Conservation (phyloP, 1,140 invertebrate species). For the Drosophila arawakana region DNA sequence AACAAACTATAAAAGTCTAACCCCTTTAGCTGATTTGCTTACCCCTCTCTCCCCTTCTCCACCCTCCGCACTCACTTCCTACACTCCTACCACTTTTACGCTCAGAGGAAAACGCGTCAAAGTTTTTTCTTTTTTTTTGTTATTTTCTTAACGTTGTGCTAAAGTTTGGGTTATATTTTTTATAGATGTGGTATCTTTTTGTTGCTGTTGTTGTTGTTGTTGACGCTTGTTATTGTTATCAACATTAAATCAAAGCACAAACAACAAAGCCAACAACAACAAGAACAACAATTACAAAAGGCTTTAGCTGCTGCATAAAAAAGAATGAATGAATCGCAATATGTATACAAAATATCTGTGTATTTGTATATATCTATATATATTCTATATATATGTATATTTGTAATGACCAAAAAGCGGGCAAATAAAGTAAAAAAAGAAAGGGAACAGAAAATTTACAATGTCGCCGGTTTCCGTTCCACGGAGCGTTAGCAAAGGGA, state of each 20-base stretch:
- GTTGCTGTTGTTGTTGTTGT: slow-evolving; percentile 34
- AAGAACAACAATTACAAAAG: slow-evolving; percentile 79
- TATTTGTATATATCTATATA: neutral
- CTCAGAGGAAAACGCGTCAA: slow-evolving; percentile 60
- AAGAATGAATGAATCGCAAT: slow-evolving; percentile 44
- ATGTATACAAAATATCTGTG: slow-evolving; percentile 12
- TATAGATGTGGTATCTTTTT: slow-evolving; percentile 32
- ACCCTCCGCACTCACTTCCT: neutral
- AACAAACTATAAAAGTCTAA: slow-evolving; percentile 81
- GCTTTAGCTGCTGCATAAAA: slow-evolving; percentile 51
- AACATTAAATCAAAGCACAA: slow-evolving; percentile 83
- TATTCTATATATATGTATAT: slow-evolving; percentile 19
- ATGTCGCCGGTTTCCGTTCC: slow-evolving; percentile 79
- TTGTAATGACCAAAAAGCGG: slow-evolving; percentile 47
- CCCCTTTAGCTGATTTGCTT: neutral
- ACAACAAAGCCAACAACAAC: slow-evolving; percentile 80
- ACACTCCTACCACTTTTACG: slow-evolving; percentile 9
- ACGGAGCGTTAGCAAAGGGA: neutral
- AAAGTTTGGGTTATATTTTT: slow-evolving; percentile 73
- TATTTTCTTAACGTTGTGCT: slow-evolving; percentile 42
- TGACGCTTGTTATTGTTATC: slow-evolving; percentile 76
- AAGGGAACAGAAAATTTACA: slow-evolving; percentile 74
- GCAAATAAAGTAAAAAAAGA: slow-evolving; percentile 17
- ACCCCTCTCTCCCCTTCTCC: neutral
- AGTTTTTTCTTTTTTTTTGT: slow-evolving; percentile 48